Percentiles rank a stretch among this genome's conserved stretches.
These are phyloP conservation scores for Tachyglossus aculeatus DNA, from an alignment of 2,797 vertebrate species.

Conservation along the genomic window DNA sequence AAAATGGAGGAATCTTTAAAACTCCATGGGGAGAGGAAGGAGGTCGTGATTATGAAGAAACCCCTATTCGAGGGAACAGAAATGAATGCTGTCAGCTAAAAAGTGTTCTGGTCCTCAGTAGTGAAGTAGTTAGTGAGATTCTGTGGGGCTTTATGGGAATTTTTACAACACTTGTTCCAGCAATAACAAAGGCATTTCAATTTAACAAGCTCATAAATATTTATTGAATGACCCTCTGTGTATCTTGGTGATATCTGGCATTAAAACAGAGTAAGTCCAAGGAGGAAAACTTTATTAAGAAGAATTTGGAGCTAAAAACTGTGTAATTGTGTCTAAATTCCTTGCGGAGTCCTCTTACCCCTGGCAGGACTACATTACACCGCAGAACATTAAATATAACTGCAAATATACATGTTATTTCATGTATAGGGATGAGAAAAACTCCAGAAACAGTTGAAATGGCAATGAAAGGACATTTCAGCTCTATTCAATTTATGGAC, in stretches of 20 bases:
- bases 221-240: slow-evolving; percentile 17
- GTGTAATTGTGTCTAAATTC: background rate
- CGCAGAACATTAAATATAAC: background rate
- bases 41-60: background rate
- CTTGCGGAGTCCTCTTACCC: background rate
- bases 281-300: background rate
- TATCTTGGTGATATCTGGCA: slow-evolving; percentile 23
- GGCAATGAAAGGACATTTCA: rapidly evolving
- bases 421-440: background rate
- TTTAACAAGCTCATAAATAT: slow-evolving; percentile 34
- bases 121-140: background rate
- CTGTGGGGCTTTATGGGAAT: background rate
- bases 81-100: background rate
- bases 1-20: slow-evolving; percentile 2
- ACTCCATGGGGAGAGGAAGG: background rate
- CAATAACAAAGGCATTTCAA: slow-evolving; percentile 9
- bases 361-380: background rate
- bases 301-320: slow-evolving; percentile 15
- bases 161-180: background rate
- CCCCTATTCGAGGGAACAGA: background rate
- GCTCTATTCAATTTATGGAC: background rate
- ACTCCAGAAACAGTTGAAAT: background rate
- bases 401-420: background rate
- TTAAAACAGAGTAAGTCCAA: slow-evolving; percentile 28
- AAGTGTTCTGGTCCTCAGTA: background rate